Base-by-base conservation (phyloP, 1,140 invertebrate genomes). In the Mya arenaria region DNA sequence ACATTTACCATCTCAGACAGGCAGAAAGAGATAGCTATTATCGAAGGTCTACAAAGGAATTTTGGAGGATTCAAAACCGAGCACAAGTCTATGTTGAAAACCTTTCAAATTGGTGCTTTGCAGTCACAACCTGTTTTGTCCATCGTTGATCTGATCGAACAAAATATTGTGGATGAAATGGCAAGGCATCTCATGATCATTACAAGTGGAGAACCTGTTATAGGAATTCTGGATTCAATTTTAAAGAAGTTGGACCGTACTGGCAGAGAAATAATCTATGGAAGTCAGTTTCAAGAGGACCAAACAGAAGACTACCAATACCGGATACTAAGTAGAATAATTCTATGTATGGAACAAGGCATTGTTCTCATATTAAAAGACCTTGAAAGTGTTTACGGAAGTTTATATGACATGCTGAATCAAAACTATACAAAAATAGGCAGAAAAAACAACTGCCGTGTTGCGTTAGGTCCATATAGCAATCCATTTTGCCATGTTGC, bases 351-450 rank as follows among this genome's bases (percentile, higher is more conserved):
- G 89, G 88, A 90, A 80, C 83, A 87, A 63, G 88, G 88, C 8
- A 62, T 85, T 23, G 84, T 88, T 37, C 41, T 90, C 10, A 86
- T 90, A 8, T 56, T 90, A n/a, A 86, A 88, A 68, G 88, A 88
- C 52, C 62, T 89, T 17, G 88, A 90, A 39, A 86, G 71, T 56
- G 86, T 90, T 23, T 90, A 90, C 69, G 89, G 88, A 13, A 90
- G 88, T 77, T 36, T 90, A 0, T 90, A 90, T 85, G 89, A 90
- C 60, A 89, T 89, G 84, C 55, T 90, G 0, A 90, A 90, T 81
- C 89, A 90, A 41, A 89, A 90, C 66, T 89, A 89, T 55, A 87
- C 87, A 39, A 62, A 84, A 41, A 87, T 89, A 72, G 88, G 88
- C 1, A 83, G 86, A 55, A 90, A 89, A 30, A 89, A 86, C 41